These are phyloP conservation scores for Pseudomyrmex gracilis DNA, from an alignment of 1,140 invertebrate species.

Conservation along the genomic window DNA sequence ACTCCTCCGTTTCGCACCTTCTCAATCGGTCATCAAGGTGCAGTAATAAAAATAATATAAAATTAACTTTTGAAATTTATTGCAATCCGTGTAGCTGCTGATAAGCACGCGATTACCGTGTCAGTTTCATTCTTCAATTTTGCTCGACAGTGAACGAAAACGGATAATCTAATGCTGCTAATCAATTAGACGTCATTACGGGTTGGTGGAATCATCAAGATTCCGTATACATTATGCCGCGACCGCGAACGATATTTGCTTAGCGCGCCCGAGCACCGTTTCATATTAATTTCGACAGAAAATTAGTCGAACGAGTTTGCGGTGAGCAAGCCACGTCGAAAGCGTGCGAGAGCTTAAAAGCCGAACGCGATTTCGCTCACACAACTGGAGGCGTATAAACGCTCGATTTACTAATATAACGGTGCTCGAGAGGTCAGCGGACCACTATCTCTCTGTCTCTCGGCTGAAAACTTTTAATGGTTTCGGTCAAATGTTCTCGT, in stretches of 20 bases:
- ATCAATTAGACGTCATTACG: neutral
- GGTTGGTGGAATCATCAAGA: neutral
- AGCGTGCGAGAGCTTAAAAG: constrained; percentile 12
- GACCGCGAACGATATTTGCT: constrained; percentile 22
- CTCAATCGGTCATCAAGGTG: too few species aligned
- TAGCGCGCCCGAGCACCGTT: neutral
- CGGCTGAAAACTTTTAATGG: constrained; percentile 32
- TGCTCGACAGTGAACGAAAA: neutral
- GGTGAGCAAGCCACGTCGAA: neutral
- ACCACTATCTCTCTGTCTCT: neutral
- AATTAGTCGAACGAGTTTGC: constrained; percentile 25
- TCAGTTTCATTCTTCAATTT: neutral
- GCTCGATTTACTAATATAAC: constrained; percentile 39
- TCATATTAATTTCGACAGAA: constrained; percentile 26
- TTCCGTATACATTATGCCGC: neutral
- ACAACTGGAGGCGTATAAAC: constrained; percentile 2
- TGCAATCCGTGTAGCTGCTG: too few species aligned
- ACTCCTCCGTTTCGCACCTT: too few species aligned
- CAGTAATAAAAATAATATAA: too few species aligned
- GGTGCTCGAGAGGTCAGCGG: neutral
- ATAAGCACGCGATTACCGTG: too few species aligned
- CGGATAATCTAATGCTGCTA: neutral
- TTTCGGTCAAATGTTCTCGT: constrained; percentile 22
- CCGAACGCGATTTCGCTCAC: constrained; percentile 19
- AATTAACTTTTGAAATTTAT: too few species aligned